phyloP scores from a whole-genome alignment of 35 echinoderm and acorn worm genomes.

The Lytechinus pictus region DNA sequence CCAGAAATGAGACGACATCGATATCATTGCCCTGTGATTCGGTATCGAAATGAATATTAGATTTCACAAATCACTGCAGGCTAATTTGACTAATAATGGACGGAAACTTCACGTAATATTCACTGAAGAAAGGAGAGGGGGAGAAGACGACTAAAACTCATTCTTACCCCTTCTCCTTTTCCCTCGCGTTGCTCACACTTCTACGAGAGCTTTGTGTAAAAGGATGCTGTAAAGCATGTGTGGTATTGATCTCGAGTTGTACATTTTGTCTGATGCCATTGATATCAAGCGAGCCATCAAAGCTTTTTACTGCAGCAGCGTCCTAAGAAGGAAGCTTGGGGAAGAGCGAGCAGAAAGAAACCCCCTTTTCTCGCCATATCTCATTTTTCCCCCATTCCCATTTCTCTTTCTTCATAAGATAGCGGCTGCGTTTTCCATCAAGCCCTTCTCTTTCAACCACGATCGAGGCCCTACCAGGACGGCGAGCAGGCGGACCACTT shows the following conservation, averaged over 20 bases:
- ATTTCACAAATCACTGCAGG: constrained; percentile 36
- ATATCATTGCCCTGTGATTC: constrained; percentile 7
- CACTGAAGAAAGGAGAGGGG: background rate
- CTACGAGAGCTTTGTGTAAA: constrained; percentile 2
- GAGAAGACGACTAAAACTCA: background rate
- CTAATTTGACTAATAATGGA: constrained; percentile 40
- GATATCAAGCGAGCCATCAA: constrained; percentile 1
- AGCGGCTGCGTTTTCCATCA: background rate
- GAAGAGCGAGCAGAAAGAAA: background rate
- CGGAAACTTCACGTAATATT: background rate
- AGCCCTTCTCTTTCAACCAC: constrained; percentile 26
- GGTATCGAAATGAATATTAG: constrained; percentile 43
- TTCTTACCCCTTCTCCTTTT: constrained; percentile 2
- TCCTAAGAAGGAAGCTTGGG: background rate
- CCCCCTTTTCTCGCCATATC: background rate
- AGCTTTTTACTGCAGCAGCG: background rate
- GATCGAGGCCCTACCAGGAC: background rate
- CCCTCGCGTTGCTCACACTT: background rate
- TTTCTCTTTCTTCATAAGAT: constrained; percentile 12
- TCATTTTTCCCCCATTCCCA: background rate
- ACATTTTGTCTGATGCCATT: constrained; percentile 21
- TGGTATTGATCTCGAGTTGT: constrained; percentile 24
- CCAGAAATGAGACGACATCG: constrained; percentile 25
- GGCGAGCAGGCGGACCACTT: constrained; percentile 21
- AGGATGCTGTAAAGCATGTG: constrained; percentile 18